Conservation (phyloP, 1,140 invertebrate species). For the Aphidius gifuensis region DNA sequence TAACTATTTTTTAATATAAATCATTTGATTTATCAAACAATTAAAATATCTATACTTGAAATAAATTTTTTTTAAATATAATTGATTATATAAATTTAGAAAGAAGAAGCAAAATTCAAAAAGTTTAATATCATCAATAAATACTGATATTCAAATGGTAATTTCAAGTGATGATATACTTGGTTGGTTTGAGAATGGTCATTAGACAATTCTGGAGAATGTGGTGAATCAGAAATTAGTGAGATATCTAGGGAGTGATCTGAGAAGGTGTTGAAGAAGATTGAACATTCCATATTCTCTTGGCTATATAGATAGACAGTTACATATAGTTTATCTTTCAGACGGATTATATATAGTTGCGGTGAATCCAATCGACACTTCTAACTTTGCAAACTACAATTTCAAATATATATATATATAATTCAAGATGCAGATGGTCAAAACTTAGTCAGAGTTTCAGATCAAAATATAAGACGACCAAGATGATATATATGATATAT, state of each 20-base stretch:
- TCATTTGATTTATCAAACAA: no score
- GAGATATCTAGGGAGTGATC: conserved; percentile 10
- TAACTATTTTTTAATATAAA: no score
- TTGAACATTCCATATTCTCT: neutral
- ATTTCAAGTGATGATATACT: neutral
- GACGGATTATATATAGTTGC: conserved; percentile 30
- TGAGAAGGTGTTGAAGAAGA: conserved; percentile 3
- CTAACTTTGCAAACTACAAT: conserved; percentile 40
- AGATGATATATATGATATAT: conserved; percentile 21
- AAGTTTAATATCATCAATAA: neutral
- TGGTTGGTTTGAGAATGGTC: conserved; percentile 20
- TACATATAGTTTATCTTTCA: neutral
- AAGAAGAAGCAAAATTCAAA: neutral
- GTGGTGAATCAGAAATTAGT: conserved; percentile 24
- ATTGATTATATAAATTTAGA: neutral
- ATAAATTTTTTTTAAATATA: no score
- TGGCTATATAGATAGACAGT: neutral
- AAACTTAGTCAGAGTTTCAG: conserved; percentile 26
- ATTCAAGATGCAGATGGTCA: neutral
- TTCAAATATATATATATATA: conserved; percentile 11
- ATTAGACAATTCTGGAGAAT: conserved; percentile 21
- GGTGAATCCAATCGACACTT: conserved; percentile 30
- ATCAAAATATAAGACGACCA: neutral
- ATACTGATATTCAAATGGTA: neutral
- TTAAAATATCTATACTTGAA: no score